Evolutionary conservation across 2,888 invertebrate genomes (phyloP).

Genomic region (Leucophenga maculata): DNA sequence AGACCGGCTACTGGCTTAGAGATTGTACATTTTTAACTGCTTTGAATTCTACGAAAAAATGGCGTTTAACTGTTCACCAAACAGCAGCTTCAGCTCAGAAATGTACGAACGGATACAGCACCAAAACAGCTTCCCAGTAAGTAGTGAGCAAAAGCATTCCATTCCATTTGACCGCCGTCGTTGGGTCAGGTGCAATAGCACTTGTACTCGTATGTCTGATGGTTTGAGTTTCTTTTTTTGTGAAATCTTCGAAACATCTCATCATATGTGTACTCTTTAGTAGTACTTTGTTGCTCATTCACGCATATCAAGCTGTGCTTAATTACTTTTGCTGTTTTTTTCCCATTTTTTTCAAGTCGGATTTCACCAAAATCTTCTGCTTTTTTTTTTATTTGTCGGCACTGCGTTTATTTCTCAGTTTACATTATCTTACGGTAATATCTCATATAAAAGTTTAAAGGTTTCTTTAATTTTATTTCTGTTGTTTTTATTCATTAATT

Average conservation of each 20-base stretch:
- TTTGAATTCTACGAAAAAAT: conserved; percentile 40
- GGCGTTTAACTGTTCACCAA: conserved; percentile 59
- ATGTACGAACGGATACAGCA: too few relatives aligned
- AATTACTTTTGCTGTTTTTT: background rate
- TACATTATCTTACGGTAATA: conserved; percentile 66
- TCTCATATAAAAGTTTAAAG: conserved; percentile 37
- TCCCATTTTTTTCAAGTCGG: background rate
- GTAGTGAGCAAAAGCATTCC: too few relatives aligned
- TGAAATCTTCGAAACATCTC: too few relatives aligned
- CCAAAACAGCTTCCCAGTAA: too few relatives aligned
- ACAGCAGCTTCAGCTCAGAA: conserved; percentile 12
- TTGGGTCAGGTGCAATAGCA: conserved; percentile 57
- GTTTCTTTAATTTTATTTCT: conserved; percentile 34
- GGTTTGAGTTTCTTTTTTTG: conserved; percentile 16
- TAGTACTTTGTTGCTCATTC: too few relatives aligned
- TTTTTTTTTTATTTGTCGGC: conserved; percentile 3
- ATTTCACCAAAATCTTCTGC: conserved; percentile 24
- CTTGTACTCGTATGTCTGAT: conserved; percentile 44
- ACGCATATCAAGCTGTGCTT: too few relatives aligned
- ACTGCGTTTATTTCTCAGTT: conserved; percentile 39
- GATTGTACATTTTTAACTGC: conserved; percentile 22
- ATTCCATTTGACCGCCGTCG: too few relatives aligned
- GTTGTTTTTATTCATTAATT: conserved; percentile 21
- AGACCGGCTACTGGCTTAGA: too few relatives aligned
- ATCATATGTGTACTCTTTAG: too few relatives aligned